Evolutionary conservation across 2,113 vertebrate genomes (phyloP), one percentile per base, ranked within the genome.

Genomic region (Vidua chalybeata): DNA sequence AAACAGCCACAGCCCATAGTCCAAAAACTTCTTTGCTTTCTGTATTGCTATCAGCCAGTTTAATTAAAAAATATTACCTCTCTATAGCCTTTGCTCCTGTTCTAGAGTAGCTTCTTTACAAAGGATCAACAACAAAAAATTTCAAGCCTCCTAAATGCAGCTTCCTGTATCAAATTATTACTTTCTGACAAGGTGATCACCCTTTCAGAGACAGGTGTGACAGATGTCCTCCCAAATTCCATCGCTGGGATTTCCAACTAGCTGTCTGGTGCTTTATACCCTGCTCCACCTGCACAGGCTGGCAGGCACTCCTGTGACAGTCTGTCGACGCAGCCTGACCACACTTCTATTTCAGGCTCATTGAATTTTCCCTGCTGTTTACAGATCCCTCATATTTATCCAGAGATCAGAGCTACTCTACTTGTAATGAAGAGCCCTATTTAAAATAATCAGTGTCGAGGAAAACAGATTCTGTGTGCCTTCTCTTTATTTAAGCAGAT

Each of bases 401-500:
- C 64, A 6, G 0, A 64, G 54, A 84, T 92, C 86, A 92, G 76
- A 22, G 64, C 76, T 64, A 84, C 79, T 95, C 80, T 37, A 94
- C 75, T 92, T 79, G 90, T 76, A 96, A 93, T 9, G 8, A 51
- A 90, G 75, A 92, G 68, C 46, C 61, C 56, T 78, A 63, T 80
- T 91, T 74, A 90, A 74, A n/a, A 84, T 67, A 90, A 90, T 33
- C 64, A 88, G 18, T 4, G 2, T 10, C 19, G 76, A 84, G 73
- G 66, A 92, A 97, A 95, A 96, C 62, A 68, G 58, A 92, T 64
- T 75, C 73, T 35, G 28, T 62, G 63, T 37, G 49, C 16, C 61
- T 81, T 72, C 51, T 90, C 76, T 96, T 92, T 93, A 56, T 80
- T 90, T 92, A 92, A 84, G 66, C 3, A 8, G 49, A 96, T 64